Evolutionary conservation across 2,113 vertebrate species (phyloP).

Genomic region (Myanophis thanlyinensis): DNA sequence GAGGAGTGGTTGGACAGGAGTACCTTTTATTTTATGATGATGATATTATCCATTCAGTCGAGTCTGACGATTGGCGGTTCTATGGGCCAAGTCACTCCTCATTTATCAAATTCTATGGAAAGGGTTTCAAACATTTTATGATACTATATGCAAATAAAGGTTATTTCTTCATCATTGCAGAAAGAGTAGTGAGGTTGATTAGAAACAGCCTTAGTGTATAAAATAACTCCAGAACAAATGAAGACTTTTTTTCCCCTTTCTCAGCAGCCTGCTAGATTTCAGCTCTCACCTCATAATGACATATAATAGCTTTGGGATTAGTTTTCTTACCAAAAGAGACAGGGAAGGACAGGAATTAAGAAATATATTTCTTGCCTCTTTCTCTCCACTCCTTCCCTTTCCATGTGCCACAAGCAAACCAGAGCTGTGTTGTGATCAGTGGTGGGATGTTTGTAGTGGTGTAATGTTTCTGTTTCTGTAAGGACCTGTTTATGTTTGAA

Average conservation of each 20-base stretch:
- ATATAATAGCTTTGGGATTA: slow-evolving; percentile 63
- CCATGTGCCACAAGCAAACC: slow-evolving; percentile 41
- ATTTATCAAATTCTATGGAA: neutral
- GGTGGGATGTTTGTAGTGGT: slow-evolving; percentile 60
- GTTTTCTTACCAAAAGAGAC: slow-evolving; percentile 55
- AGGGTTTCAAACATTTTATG: neutral
- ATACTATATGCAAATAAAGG: slow-evolving; percentile 28
- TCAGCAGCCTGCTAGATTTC: slow-evolving; percentile 69
- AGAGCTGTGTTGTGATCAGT: slow-evolving; percentile 66
- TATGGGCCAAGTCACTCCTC: neutral
- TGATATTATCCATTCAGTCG: neutral
- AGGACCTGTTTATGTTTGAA: slow-evolving; percentile 63
- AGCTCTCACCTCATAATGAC: slow-evolving; percentile 70
- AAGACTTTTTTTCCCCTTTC: slow-evolving; percentile 48
- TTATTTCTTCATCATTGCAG: slow-evolving; percentile 13
- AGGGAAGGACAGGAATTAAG: slow-evolving; percentile 44
- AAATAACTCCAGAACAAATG: slow-evolving; percentile 57
- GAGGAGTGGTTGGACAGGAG: neutral
- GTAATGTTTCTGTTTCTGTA: slow-evolving; percentile 58
- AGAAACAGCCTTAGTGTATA: slow-evolving; percentile 41
- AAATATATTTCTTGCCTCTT: slow-evolving; percentile 38
- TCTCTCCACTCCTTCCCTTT: neutral
- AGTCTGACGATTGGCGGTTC: neutral
- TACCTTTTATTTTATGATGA: neutral
- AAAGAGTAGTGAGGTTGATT: slow-evolving; percentile 43